These are phyloP conservation scores for Gobio occitaniae DNA, from an alignment of 2,797 vertebrate species.

Conservation along the genomic window DNA sequence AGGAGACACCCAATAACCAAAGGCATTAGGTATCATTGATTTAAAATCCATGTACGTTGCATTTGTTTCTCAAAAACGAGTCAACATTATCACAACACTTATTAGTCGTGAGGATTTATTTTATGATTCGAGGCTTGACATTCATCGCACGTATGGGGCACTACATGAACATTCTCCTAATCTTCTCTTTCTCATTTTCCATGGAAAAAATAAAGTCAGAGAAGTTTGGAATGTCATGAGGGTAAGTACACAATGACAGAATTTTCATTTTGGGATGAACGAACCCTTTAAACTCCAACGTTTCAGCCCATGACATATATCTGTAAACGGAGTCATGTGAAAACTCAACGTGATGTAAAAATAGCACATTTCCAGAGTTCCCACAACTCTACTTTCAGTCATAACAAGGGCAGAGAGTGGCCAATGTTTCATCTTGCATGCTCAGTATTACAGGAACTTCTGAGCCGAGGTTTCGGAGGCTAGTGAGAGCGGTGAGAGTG, in stretches of 20 bases:
- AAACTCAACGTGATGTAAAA: constrained; percentile 44
- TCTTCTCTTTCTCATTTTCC: background rate
- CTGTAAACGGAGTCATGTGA: constrained; percentile 8
- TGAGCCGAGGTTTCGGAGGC: constrained; percentile 64
- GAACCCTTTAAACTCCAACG: constrained; percentile 1
- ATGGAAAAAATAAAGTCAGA: background rate
- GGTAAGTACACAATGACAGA: background rate
- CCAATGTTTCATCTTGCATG: constrained; percentile 53
- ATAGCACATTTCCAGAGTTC: constrained; percentile 47
- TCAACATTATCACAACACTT: no score
- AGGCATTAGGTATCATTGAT: background rate
- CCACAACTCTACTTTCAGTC: constrained; percentile 47
- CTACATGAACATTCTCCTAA: background rate
- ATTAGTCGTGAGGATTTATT: no score
- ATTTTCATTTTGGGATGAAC: background rate
- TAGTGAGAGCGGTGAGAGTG: constrained; percentile 67
- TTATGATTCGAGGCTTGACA: background rate
- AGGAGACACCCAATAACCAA: background rate
- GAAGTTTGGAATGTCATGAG: background rate
- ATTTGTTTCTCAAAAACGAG: background rate
- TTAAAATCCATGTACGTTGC: background rate
- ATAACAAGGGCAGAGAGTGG: constrained; percentile 47
- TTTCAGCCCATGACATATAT: constrained; percentile 19
- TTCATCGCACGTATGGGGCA: background rate
- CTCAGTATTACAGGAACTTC: constrained; percentile 65